These are phyloP conservation scores for Hypomecis punctinalis DNA, from an alignment of 2,888 invertebrate genomes.

Conservation along the genomic window DNA sequence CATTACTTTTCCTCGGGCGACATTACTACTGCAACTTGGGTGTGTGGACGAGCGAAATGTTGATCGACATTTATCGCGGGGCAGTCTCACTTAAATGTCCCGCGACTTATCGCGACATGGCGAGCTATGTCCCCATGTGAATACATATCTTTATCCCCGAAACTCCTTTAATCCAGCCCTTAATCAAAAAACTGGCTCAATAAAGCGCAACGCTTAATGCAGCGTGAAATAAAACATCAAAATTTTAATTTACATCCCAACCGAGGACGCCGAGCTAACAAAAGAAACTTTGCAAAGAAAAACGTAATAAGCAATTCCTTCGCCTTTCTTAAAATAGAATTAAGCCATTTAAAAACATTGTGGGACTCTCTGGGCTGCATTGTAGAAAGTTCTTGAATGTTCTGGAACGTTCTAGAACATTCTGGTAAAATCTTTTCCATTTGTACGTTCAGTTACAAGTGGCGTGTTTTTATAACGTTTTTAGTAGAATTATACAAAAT, in stretches of 20 bases:
- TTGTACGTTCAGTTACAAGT: constrained; percentile 33
- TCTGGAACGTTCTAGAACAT: constrained; percentile 7
- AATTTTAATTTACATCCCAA: constrained; percentile 23
- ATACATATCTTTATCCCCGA: no score
- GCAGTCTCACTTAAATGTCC: no score
- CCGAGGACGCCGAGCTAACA: constrained; percentile 10
- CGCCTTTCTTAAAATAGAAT: constrained; percentile 35
- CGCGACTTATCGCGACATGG: no score
- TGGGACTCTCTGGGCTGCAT: constrained; percentile 12
- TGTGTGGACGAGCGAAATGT: no score
- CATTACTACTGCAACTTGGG: no score
- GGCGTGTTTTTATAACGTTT: constrained; percentile 50
- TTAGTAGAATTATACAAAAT: constrained; percentile 63
- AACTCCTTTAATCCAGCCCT: no score
- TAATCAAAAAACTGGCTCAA: not conserved
- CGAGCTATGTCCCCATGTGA: no score
- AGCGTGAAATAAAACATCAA: constrained; percentile 19
- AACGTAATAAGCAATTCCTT: constrained; percentile 39
- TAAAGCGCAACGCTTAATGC: constrained; percentile 14
- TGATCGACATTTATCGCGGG: no score
- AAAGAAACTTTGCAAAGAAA: constrained; percentile 35
- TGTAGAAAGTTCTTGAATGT: constrained; percentile 17
- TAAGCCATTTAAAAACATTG: constrained; percentile 41
- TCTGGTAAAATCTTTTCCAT: constrained; percentile 35
- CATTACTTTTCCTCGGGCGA: no score